Percentiles rank a stretch among this genome's conserved stretches.
Conservation (phyloP, 2,113 vertebrate species). For the Brachyhypopomus gauderio region DNA sequence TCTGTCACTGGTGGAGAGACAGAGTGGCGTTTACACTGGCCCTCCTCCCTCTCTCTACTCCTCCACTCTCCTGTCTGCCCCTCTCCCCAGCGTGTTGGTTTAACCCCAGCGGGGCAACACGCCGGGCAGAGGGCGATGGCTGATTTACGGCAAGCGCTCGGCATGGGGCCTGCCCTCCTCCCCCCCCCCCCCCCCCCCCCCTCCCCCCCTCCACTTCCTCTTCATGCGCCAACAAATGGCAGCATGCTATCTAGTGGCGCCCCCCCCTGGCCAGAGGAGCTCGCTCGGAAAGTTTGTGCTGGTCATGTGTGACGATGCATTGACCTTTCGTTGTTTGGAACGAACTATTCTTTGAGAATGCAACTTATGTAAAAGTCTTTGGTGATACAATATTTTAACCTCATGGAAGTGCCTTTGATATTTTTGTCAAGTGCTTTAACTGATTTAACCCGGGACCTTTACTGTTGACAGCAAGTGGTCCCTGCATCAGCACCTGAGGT, state of each 20-base stretch:
- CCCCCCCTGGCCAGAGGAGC: not conserved
- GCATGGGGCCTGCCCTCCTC: conserved; percentile 15
- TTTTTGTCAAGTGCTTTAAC: conserved; percentile 7
- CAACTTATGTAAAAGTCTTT: not conserved
- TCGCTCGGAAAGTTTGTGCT: not conserved
- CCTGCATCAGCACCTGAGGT: conserved; percentile 4
- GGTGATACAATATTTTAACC: not conserved
- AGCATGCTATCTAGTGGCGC: not conserved
- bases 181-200: conserved; percentile 7
- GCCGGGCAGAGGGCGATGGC: conserved; percentile 66
- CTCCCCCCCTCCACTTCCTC: not conserved
- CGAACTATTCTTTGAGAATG: not conserved
- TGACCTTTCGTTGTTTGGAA: not conserved
- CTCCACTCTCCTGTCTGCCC: conserved; percentile 20
- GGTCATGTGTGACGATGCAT: too few species aligned
- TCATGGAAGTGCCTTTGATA: conserved; percentile 18
- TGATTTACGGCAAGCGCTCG: conserved; percentile 68
- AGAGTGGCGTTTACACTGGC: conserved; percentile 63
- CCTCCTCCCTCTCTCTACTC: conserved; percentile 61
- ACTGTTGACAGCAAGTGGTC: conserved; percentile 5
- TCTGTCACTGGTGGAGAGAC: conserved; percentile 66
- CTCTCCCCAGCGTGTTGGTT: conserved; percentile 68
- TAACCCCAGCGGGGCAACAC: conserved; percentile 74
- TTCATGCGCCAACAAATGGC: conserved; percentile 52
- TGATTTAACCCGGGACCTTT: conserved; percentile 7